These are phyloP conservation scores for Pyrgilauda ruficollis DNA, from an alignment of 2,113 vertebrate genomes.

Conservation along the genomic window DNA sequence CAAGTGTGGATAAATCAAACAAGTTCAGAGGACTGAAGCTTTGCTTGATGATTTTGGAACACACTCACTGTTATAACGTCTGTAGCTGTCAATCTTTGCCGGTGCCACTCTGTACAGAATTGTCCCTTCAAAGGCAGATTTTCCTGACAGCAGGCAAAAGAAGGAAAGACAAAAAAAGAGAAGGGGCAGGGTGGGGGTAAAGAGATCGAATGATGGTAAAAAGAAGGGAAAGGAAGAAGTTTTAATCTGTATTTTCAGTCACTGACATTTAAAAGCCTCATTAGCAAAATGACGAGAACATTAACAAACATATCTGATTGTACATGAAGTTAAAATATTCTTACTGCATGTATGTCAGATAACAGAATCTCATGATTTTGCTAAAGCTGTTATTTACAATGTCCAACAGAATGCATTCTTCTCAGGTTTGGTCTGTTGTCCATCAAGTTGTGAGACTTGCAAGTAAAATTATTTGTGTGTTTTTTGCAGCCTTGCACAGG, in stretches of 20 bases:
- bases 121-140: conserved; percentile 83
- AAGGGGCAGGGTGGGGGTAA: conserved; percentile 55
- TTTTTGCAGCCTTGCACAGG: not conserved
- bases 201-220: conserved; percentile 72
- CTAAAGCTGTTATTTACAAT: not conserved
- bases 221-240: conserved; percentile 77
- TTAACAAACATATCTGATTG: conserved; percentile 40
- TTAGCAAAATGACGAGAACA: conserved; percentile 64
- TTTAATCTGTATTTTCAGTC: conserved; percentile 74
- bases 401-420: conserved; percentile 16
- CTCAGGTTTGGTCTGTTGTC: not conserved
- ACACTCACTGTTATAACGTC: conserved; percentile 85
- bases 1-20: conserved; percentile 57
- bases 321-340: conserved; percentile 10
- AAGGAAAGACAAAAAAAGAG: conserved; percentile 67
- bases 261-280: conserved; percentile 62
- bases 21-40: conserved; percentile 63
- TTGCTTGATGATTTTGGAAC: conserved; percentile 64
- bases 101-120: conserved; percentile 79
- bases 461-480: not conserved
- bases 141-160: conserved; percentile 81
- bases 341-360: conserved; percentile 18
- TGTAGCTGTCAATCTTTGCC: conserved; percentile 82
- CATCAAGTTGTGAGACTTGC: not conserved
- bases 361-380: conserved; percentile 32